These are phyloP conservation scores for Drosophila neonasuta DNA, from an alignment of 2,888 invertebrate genomes.

Conservation along the genomic window DNA sequence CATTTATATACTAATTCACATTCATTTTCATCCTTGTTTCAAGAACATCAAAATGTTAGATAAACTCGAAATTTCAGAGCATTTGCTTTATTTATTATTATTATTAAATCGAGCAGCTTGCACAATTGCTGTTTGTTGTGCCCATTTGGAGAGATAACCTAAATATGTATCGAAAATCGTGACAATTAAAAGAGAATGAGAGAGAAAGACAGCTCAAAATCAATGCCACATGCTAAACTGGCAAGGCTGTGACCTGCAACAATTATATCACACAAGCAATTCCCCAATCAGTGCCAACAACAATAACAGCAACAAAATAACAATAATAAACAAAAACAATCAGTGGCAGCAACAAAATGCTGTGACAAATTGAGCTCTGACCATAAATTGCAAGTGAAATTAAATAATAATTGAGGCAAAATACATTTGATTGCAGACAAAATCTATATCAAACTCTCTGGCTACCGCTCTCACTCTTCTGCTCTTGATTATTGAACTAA, in stretches of 20 bases:
- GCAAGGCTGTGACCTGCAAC: slow-evolving; percentile 34
- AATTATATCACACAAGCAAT: slow-evolving; percentile 26
- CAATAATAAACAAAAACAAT: slow-evolving; percentile 25
- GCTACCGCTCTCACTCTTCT: background rate
- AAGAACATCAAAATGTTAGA: too few species aligned
- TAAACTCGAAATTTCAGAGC: background rate
- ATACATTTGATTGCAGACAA: slow-evolving; percentile 30
- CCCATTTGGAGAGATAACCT: slow-evolving; percentile 5
- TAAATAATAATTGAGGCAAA: slow-evolving; percentile 70
- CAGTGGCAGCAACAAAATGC: slow-evolving; percentile 22
- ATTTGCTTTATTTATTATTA: background rate
- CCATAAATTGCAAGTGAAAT: slow-evolving; percentile 58
- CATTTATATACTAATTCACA: too few species aligned
- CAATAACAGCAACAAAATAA: slow-evolving; percentile 1
- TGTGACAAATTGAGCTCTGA: slow-evolving; percentile 63
- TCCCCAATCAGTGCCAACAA: slow-evolving; percentile 42
- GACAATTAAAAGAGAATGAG: slow-evolving; percentile 11
- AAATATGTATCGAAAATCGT: slow-evolving; percentile 9
- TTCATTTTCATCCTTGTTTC: too few species aligned
- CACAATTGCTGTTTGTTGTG: background rate
- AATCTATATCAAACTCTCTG: slow-evolving; percentile 18
- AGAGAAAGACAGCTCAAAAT: slow-evolving; percentile 31
- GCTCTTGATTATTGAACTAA: slow-evolving; percentile 38
- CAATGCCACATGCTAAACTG: slow-evolving; percentile 32
- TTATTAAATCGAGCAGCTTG: slow-evolving; percentile 5